Evolutionary conservation across 2,797 vertebrate genomes (phyloP), one percentile per base, ranked within the genome.

Genomic region (Amblyopsis hoosieri): DNA sequence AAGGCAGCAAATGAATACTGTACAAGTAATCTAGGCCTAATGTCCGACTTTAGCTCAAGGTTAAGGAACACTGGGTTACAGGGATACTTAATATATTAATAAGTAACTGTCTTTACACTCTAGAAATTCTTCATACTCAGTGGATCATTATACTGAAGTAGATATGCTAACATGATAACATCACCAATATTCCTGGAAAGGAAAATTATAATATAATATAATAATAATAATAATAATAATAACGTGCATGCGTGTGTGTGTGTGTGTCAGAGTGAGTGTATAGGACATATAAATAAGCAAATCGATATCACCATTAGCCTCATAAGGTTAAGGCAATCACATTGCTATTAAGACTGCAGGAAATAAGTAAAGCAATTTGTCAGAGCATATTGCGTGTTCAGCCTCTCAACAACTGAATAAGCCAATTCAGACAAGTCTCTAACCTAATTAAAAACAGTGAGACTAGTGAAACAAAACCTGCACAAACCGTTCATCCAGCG

Each of bases 261-360:
- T 45, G 12, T 54, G 60, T 45, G 51, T 54, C 15, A 31, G 53
- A 12, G 59, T 31, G 14, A 37, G 47, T 50, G 59, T 31, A 31
- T 64, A 54, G 55, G 58, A 67, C 57, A 15, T 50, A 23, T 58
- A 66, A 9, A 60, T 71, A 52, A 60, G n/a, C 56, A 62, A 57
- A 85, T 87, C 83, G 71, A 88, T 84, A 84, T 61, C 17, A 3
- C 48, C 60, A 83, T 83, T 84, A 85, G 72, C 72, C 75, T 73
- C 54, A 79, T 80, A 69, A 83, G 80, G 71, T 81, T 85, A 60
- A 85, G 50, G 57, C 60, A 82, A 75, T 83, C 72, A 58, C 49
- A 76, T 72, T 72, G 63, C 60, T 50, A 52, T 67, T 71, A 54
- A 61, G 50, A 57, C 68, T 50, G 60, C 68, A 5, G 69, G 31